Conservation (phyloP, 2,113 vertebrate genomes). For the Oplegnathus fasciatus region DNA sequence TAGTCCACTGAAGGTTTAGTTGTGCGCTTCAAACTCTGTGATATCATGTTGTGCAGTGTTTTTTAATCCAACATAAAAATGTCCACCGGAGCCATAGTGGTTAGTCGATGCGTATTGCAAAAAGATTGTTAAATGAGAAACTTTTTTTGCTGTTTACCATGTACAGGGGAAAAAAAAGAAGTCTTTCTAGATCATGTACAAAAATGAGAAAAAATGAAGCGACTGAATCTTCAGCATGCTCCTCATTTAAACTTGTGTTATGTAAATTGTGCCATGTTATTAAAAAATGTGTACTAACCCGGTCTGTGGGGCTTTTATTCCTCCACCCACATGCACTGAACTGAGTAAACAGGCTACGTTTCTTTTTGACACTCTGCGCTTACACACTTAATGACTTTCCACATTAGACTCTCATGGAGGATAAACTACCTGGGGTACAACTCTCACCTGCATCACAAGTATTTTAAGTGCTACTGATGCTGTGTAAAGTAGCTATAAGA, state of each 20-base stretch:
- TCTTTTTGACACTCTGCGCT: constrained; percentile 3
- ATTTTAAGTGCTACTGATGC: not conserved
- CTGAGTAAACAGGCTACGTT: not conserved
- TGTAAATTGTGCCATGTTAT: constrained; percentile 99
- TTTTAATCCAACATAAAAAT: constrained; percentile 87
- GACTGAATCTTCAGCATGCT: constrained; percentile 98
- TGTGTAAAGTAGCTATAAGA: not conserved
- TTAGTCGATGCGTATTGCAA: constrained; percentile 97
- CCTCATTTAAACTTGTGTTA: constrained; percentile 98
- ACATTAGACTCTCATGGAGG: not conserved
- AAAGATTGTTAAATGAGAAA: constrained; percentile 95
- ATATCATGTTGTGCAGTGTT: constrained; percentile 97
- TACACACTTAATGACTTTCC: constrained; percentile 21
- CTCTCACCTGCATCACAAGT: not conserved
- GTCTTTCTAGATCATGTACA: constrained; percentile 98
- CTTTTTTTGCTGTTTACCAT: constrained; percentile 96
- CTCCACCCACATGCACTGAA: not conserved
- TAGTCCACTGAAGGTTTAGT: constrained; percentile 98
- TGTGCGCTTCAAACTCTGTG: constrained; percentile 99
- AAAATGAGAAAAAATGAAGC: constrained; percentile 89
- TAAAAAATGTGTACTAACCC: constrained; percentile 99
- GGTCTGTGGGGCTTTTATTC: constrained; percentile 49
- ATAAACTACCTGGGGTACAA: not conserved
- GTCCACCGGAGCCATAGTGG: constrained; percentile 97
- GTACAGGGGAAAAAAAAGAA: constrained; percentile 92